phyloP scores from a whole-genome alignment of 1,140 invertebrate genomes.

The Kradibia gibbosae region DNA sequence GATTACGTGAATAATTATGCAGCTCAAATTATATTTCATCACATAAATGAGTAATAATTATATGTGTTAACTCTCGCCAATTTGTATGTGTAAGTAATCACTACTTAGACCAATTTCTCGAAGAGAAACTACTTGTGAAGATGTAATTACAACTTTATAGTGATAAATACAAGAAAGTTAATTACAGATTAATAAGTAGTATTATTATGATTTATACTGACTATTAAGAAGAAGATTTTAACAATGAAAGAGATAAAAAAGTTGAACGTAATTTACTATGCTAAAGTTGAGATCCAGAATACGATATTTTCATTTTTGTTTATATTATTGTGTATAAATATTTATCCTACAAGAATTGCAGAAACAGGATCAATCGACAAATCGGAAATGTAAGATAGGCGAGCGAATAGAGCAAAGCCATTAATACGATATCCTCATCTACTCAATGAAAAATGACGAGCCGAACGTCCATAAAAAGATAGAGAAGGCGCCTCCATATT shows the following conservation, averaged over 20 bases:
- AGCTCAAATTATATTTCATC: background rate
- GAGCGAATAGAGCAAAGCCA: too few relatives aligned
- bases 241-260: background rate
- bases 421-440: too few relatives aligned
- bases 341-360: too few relatives aligned
- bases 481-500: too few relatives aligned
- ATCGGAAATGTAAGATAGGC: too few relatives aligned
- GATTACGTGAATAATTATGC: background rate
- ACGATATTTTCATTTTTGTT: too few relatives aligned
- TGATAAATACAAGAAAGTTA: background rate
- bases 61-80: background rate
- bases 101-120: background rate
- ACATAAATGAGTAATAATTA: background rate
- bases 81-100: background rate
- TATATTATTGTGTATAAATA: too few relatives aligned
- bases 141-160: background rate
- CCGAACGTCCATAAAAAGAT: too few relatives aligned
- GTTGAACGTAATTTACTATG: background rate
- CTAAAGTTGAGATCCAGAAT: background rate
- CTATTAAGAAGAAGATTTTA: background rate
- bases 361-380: too few relatives aligned
- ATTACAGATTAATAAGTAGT: constrained; percentile 8
- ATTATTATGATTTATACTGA: background rate
- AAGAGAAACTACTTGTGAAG: background rate
- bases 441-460: too few relatives aligned